Base-by-base conservation (phyloP, 2,113 vertebrate species). In the Halcyon senegalensis region DNA sequence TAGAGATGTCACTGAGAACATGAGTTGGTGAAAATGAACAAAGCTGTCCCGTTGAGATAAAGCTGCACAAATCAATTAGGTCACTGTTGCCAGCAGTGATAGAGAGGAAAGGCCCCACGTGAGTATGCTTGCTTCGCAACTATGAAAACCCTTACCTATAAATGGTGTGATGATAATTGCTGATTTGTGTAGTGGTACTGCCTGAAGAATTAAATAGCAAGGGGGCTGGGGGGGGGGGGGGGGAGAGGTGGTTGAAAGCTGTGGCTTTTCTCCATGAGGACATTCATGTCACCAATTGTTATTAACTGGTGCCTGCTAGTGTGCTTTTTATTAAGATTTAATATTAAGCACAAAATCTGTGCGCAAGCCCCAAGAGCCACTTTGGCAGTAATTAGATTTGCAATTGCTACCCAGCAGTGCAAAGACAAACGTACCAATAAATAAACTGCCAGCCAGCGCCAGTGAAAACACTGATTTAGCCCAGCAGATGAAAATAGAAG, bases 291-390 rank as follows among this genome's bases (percentile, higher is more conserved):
- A 62, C 68, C 77, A 33, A 74, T 74, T 41, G 15, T 89, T 81
- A 91, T 51, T 48, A 87, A 78, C 56, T 25, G 39, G 41, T 70
- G 31, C 55, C 31, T 84, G 37, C 21, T 81, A 33, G 12, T 50
- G 35, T 50, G 46, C 15, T 62, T 89, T 91, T 94, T 50, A 79
- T 94, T 95, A 69, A 81, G 89, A 84, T 84, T 93, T 94, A 87
- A 55, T 81, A 70, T 81, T 89, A 87, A 89, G 39, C 68, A 87
- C 84, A 93, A 84, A 51, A 90, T 84, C 64, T 78, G 44, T 78
- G 89, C 60, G 16, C 14, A 75, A 84, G 46, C 73, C 87, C 73
- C 7, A 2, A 81, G 87, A 91, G 90, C 31, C 64, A 43, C 69
- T 78, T 87, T 55, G 78, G 44, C 51, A 67, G 56, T 84, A 84